Base-by-base conservation (phyloP, 2,797 vertebrate species). In the Carapus acus region DNA sequence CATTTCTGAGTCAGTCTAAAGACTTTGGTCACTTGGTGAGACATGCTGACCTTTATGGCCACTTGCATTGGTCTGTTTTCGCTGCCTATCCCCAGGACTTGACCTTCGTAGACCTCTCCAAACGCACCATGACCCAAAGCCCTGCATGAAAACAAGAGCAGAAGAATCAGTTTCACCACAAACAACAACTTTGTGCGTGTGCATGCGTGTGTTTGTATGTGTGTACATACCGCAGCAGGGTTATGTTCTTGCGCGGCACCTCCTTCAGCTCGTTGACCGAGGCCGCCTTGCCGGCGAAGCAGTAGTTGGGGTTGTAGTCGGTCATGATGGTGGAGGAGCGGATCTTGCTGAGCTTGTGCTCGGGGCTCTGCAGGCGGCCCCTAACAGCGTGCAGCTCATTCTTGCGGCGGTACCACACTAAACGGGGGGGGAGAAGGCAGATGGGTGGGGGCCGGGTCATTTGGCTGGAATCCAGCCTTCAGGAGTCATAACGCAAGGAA, bases 241-340 rank as follows among this genome's bases (percentile, higher is more conserved):
- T 90, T 79, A 97, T 93, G 77, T 92, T 96, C 73, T 89, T 91
- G 66, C 91, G 88, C 0, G 91, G 92, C 13, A 96, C 91, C 77
- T 96, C 92, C 48, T 90, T 94, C 44, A 94, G 85, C 58, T 94
- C 92, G 0, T 84, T 86, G 67, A 92, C 86, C 0, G 89, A 77
- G 2, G 89, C 79, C 0, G 87, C 85, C 72, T 93, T 92, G 29
- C 88, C 90, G 3, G 92, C 88, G 12, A 94, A 95, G 84, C 92
- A 94, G 79, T 94, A 96, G 83, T 94, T 93, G 11, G 93, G 93
- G 62, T 94, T 94, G 82, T 92, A 94, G 73, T 95, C 92, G 0
- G 93, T 96, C 91, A 92, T 94, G 76, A 94, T 92, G 78, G 89
- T 89, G 41, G 93, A 94, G 1, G 91, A 93, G 37, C 85, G 89